Conservation (phyloP, 1,140 invertebrate species). For the Dinoponera quadriceps region DNA sequence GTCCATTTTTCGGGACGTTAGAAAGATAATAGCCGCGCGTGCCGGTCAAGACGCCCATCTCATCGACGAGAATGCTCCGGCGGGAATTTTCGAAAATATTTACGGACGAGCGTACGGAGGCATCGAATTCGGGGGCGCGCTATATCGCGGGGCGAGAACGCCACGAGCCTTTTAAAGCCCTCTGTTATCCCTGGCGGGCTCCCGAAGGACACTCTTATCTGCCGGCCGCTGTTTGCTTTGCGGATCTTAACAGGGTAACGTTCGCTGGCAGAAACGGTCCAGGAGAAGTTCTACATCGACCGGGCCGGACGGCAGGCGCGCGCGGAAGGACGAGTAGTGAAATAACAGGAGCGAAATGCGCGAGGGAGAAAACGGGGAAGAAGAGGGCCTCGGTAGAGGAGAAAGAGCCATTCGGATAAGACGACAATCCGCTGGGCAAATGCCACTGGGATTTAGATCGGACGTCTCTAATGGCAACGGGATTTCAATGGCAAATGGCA, state of each 20-base stretch:
- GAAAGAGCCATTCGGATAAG: conserved; percentile 67
- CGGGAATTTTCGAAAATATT: conserved; percentile 52
- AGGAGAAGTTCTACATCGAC: conserved; percentile 67
- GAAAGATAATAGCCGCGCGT: conserved; percentile 20
- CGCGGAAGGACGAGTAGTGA: conserved; percentile 58
- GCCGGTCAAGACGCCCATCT: neutral
- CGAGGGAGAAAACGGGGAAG: conserved; percentile 44
- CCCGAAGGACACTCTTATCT: conserved; percentile 78
- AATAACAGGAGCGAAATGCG: conserved; percentile 71
- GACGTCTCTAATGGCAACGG: conserved; percentile 78
- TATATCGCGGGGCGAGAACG: conserved; percentile 36
- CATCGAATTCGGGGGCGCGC: conserved; percentile 30
- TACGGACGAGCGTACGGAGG: conserved; percentile 27
- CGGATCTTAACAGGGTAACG: conserved; percentile 77
- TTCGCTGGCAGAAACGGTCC: conserved; percentile 70
- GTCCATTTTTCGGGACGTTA: too few species aligned
- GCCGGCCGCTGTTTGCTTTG: conserved; percentile 75
- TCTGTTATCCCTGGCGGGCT: conserved; percentile 77
- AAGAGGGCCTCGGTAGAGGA: conserved; percentile 17
- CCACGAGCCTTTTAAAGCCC: conserved; percentile 78
- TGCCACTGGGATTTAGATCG: conserved; percentile 77
- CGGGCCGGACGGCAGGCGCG: conserved; percentile 25
- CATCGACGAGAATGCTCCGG: neutral
- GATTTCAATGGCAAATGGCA: conserved; percentile 80
- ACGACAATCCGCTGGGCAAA: conserved; percentile 77